Evolutionary conservation across 2,113 vertebrate genomes (phyloP).

Genomic region (Nothoprocta perdicaria): DNA sequence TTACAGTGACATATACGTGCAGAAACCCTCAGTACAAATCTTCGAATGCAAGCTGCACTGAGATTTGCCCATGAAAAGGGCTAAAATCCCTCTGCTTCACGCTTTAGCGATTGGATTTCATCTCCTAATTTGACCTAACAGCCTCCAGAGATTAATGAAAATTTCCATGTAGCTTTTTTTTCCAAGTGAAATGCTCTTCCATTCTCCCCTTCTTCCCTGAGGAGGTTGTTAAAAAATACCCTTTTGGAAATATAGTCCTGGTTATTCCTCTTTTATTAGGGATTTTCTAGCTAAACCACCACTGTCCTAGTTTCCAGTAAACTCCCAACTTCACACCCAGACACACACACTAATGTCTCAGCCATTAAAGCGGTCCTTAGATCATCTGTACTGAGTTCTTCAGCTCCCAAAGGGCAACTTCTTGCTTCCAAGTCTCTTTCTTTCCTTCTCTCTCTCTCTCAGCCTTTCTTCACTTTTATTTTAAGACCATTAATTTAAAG

Average conservation of each 20-base stretch:
- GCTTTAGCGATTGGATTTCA: conserved; percentile 21
- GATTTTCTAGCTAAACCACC: conserved; percentile 36
- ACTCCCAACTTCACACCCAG: conserved; percentile 3
- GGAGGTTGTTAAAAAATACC: conserved; percentile 8
- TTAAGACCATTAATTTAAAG: conserved; percentile 32
- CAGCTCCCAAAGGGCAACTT: background rate
- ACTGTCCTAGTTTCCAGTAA: conserved; percentile 32
- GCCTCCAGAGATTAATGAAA: conserved; percentile 33
- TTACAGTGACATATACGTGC: background rate
- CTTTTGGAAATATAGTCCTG: background rate
- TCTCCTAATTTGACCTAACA: conserved; percentile 39
- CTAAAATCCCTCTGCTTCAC: conserved; percentile 20
- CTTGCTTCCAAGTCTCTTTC: background rate
- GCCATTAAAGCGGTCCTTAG: conserved; percentile 9
- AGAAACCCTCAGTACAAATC: background rate
- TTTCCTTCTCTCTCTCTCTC: background rate
- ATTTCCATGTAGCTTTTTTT: background rate
- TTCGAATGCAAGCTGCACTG: background rate
- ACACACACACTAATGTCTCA: background rate
- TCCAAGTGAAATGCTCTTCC: conserved; percentile 1
- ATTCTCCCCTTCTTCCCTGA: background rate
- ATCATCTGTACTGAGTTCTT: background rate
- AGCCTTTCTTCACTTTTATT: background rate
- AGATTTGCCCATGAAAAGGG: background rate
- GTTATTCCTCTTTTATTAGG: conserved; percentile 11